Evolutionary conservation across 2,888 invertebrate species (phyloP), one percentile per base, ranked within the genome.

Genomic region (Pachydiplax longipennis): DNA sequence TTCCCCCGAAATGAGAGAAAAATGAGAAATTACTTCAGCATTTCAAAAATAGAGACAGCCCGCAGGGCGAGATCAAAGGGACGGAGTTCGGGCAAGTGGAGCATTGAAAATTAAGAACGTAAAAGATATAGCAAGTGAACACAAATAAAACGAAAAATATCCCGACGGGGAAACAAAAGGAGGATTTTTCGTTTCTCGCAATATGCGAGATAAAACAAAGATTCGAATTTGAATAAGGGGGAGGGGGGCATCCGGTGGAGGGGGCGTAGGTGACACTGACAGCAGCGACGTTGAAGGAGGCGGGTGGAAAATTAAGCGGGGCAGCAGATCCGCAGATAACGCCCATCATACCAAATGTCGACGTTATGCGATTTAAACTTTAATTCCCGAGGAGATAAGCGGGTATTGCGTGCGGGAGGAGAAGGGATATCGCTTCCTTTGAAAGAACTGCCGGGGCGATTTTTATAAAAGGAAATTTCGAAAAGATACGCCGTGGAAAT

Each of bases 51-150:
- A 61, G 87, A 37, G 87, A 87, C 87, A 87, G 61, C 87, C 87
- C 87, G 87, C 87, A 87, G 87, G 87, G 87, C 61, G 58, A 87
- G 87, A 87, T 87, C 87, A 87, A 87, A 87, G 87, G 37, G 61
- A 18, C 18, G 53, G 53, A 40, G 61, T 87, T 31, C 22, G 87
- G 87, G 61, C 61, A 61, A 87, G 58, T 87, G 87, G 87, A 87
- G 87, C 87, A 87, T 87, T 61, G 87, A 61, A 87, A 87, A 87
- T 87, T 87, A 87, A 87, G 87, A 37, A 61, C 87, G 87, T 61
- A 61, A 87, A 48, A 83, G 83, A 87, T 87, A 87, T 87, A 65
- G 87, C 87, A 37, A 37, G 87, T 31, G 58, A 35, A 37, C 61
- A n/a, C 61, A 61, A 37, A 87, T 61, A 61, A 87, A 83, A 83